Percentiles rank a stretch among this genome's conserved stretches.
Evolutionary conservation across 2,113 vertebrate species (phyloP).

Genomic region (Pogona vitticeps): DNA sequence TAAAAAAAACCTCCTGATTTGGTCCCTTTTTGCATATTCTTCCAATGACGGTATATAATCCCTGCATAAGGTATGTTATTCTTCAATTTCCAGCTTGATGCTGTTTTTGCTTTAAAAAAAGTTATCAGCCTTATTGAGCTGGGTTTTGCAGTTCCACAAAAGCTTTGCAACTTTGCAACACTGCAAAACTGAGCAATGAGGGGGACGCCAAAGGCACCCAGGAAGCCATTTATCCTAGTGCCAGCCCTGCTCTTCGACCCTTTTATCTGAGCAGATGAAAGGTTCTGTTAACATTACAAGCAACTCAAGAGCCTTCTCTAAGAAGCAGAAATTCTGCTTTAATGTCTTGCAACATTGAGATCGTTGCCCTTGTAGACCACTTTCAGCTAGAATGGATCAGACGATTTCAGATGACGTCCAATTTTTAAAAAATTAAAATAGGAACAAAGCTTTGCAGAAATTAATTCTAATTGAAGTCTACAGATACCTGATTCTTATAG

Average conservation of each 20-base stretch:
- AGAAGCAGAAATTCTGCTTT: slow-evolving; percentile 51
- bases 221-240: not conserved
- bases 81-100: no score
- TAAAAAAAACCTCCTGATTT: no score
- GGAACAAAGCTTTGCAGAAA: slow-evolving; percentile 50
- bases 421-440: slow-evolving; percentile 70
- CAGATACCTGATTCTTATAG: slow-evolving; percentile 19
- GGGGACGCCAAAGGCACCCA: no score
- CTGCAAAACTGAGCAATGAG: not conserved
- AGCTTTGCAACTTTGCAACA: not conserved
- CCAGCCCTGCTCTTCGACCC: not conserved
- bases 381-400: slow-evolving; percentile 35
- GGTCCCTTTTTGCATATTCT: no score
- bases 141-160: no score
- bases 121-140: no score
- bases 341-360: slow-evolving; percentile 48
- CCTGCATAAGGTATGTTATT: no score
- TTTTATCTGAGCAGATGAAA: not conserved
- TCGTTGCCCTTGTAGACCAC: slow-evolving; percentile 37
- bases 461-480: slow-evolving; percentile 18
- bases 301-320: slow-evolving; percentile 40
- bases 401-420: slow-evolving; percentile 45
- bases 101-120: no score
- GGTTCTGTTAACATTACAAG: slow-evolving; percentile 28
- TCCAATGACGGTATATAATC: no score